Percentiles rank a stretch among this genome's conserved stretches.
Conservation (phyloP, 2,113 vertebrate genomes). For the Trematomus loennbergii region DNA sequence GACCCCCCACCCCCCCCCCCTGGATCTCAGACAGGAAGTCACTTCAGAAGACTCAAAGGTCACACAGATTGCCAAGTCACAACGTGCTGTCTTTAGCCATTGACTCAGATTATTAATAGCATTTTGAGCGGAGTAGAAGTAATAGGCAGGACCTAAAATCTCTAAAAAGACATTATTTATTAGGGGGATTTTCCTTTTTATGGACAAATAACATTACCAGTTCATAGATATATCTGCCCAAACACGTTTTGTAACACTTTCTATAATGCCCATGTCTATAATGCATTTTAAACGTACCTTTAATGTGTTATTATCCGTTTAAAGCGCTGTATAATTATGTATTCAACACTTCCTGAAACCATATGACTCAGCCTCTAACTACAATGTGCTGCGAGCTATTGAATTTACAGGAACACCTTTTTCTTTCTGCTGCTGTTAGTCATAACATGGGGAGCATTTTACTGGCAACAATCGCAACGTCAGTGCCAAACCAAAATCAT, state of each 20-base stretch:
- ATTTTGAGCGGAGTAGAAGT: background rate
- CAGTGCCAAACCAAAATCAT: too few species aligned
- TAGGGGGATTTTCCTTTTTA: background rate
- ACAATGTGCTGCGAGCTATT: background rate
- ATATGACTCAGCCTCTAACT: background rate
- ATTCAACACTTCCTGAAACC: background rate
- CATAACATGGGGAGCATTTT: background rate
- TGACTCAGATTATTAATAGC: background rate
- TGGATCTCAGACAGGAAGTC: conserved; percentile 29
- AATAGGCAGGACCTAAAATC: background rate
- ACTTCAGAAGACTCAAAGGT: conserved; percentile 35
- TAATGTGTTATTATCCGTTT: too few species aligned
- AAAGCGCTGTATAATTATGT: too few species aligned
- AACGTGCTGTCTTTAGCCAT: background rate
- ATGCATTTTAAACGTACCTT: too few species aligned
- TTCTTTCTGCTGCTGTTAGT: background rate
- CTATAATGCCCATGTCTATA: too few species aligned
- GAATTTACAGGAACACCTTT: background rate
- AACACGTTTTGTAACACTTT: too few species aligned
- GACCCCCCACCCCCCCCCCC: background rate
- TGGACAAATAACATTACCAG: background rate
- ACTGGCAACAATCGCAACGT: background rate
- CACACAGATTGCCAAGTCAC: conserved; percentile 26
- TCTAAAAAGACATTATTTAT: too few species aligned
- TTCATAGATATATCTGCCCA: too few species aligned